Evolutionary conservation across 2,113 vertebrate species (phyloP), one percentile per base, ranked within the genome.

Genomic region (Pterocles gutturalis): DNA sequence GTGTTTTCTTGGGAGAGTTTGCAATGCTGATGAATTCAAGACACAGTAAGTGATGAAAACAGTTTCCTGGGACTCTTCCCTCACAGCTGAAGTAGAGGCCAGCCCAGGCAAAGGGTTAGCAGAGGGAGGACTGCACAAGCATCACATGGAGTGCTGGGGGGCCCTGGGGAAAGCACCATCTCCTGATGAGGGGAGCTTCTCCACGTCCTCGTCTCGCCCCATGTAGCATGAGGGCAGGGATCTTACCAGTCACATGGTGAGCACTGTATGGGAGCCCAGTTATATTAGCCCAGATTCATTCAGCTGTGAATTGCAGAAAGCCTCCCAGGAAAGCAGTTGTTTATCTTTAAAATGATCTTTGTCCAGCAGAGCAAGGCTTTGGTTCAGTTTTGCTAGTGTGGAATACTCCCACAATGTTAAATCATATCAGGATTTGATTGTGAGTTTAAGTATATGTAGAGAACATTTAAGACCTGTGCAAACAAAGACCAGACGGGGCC

Each of bases 381-480:
- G 21, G 48, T 89, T 91, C 65, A 85, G 38, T 87, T 92, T 87
- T 57, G 17, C 55, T 46, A 9, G 43, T 9, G n/a, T 77, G 48
- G 80, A 87, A 51, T 33, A 69, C 22, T 93, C 80, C 69, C 76
- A 82, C 57, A 86, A 81, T 53, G 87, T 93, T 92, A 83, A 90
- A 91, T 89, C 17, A 24, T 91, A 69, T 61, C 87, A 87, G 65
- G 61, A 60, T 78, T 78, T 75, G 53, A 78, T 45, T 81, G 76
- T 64, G 64, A 83, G 61, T 96, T 93, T 95, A 84, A 90, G 88
- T 75, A 49, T 45, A 81, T 29, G 34, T n/a, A 45, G 21, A 33
- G 36, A 94, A 79, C 20, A 72, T 72, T 91, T 77, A 69, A 76
- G 26, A 76, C 54, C 54, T 89, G 36, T 79, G 83, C 86, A 91